Evolutionary conservation across 2,888 invertebrate genomes (phyloP), one percentile per base, ranked within the genome.

Genomic region (Drosophila sordidula): DNA sequence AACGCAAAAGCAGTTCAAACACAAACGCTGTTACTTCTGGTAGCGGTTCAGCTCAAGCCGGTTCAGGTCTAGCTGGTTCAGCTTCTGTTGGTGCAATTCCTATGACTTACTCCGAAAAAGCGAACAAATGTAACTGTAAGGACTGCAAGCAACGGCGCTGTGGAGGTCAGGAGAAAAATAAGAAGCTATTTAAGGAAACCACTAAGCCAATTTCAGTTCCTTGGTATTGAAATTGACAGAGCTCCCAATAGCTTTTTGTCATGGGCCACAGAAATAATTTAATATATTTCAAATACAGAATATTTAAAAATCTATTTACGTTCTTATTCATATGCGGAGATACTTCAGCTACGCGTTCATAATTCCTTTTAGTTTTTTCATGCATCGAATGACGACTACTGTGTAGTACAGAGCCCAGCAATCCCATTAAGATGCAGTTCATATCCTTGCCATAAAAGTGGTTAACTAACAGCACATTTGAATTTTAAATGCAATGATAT

Each of bases 391-490:
- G 3, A 34, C 42, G 16, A 9, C 5, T 16, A 8, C 44, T 59
- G 32, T 6, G 1, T 22, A 18, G 18, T 3, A 5, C 14, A 22
- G 44, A 26, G 61, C 44, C 18, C 18, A 42, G 47, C 29, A n/a
- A 18, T 36, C 6, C 44, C 64, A 67, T 51, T 51, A 41, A 51
- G 65, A 73, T 82, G 58, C 67, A 66, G 67, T 67, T 56, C 47
- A 56, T 68, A 50, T 66, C 42, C 47, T 26, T 14, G 39, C 69
- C 51, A 73, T 75, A 75, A 80, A 65, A 66, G 68, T 42, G 73
- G 75, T 82, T 81, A 73, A 86, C 73, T 74, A 75, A 68, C 69
- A 68, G 81, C 62, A 74, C 73, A 88, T 84, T 85, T 89, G 78
- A 72, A 76, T 70, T 82, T 77, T 44, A 73, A 76, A 75, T 82